Evolutionary conservation across 2,888 invertebrate species (phyloP), one percentile per base, ranked within the genome.

Genomic region (Syrphus vitripennis): DNA sequence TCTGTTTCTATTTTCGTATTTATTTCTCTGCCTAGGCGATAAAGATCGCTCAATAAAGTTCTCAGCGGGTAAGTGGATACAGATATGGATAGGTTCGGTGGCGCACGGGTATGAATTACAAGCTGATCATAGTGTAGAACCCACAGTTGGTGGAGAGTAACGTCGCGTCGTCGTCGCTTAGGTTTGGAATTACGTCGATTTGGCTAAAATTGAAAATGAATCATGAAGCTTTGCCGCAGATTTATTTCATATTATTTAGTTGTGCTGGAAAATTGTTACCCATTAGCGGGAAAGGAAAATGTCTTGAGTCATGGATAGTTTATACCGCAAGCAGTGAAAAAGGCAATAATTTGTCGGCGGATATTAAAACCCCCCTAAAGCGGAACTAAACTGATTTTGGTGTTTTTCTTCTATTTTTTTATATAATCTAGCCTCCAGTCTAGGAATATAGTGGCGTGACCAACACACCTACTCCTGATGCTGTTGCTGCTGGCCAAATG

Each of bases 11-110:
- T 81, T 84, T 72, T 76, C 48, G 76, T 84, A 81, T 81, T 84
- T 84, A 84, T 84, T 76, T 81, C 50, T 61, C 40, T 61, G 71
- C 76, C 21, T n/a, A 70, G 9, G 7, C 34, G 84, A 84, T 84
- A 34, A 34, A 57, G 71, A 84, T 84, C 84, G 21, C 76, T 81
- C 84, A 76, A 84, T 84, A 84, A 84, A 84, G 84, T 84, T 81
- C 84, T 84, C 84, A 81, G 76, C 71, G 76, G 71, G 76, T 84
- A 84, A 84, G 81, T 81, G 84, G 81, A 72, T 48, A 69, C 65
- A 9, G 31, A 31, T 31, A 31, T 31, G 31, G 31, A 71, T 29
- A 34, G 26, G 34, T 34, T 21, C 31, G 53, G 29, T 37, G 37
- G 65, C 48, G 34, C 31, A 67, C 12, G 55, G 57, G 63, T 69